Evolutionary conservation across 2,113 vertebrate genomes (phyloP), one percentile per base, ranked within the genome.

Genomic region (Cephalophus harveyi): DNA sequence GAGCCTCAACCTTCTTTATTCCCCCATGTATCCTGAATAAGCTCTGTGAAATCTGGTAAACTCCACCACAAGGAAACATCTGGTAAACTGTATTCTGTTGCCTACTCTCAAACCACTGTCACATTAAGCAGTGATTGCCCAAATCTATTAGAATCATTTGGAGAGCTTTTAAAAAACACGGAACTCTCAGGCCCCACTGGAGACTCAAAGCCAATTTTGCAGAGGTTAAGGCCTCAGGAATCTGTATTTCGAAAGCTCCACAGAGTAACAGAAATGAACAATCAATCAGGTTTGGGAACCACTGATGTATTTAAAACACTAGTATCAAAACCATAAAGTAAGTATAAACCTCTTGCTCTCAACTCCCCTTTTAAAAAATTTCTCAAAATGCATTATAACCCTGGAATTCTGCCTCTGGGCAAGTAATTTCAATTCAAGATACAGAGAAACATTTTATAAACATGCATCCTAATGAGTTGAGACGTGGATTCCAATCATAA

Each of bases 371-470:
- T 91, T 87, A 19, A 83, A 96, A 97, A 96, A 85, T 40, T 89
- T 60, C 89, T 93, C 43, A 93, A 89, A 96, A 95, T 43, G 57
- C 59, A 64, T 89, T 96, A 96, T n/a, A 90, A 36, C 55, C 89
- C 91, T 64, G 90, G 93, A 98, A 96, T 94, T 60, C 92, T 89
- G 92, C 91, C 67, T 94, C 87, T 93, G 71, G 92, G 94, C 92
- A 97, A 91, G 57, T 97, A 94, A 95, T 96, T 97, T 95, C 86
- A 97, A 93, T 96, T 97, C 87, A 98, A 97, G 96, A 97, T 95
- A 96, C 64, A 97, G 82, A 96, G 97, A 97, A 97, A 97, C 92
- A 97, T 95, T 97, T 97, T 98, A 97, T 95, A 97, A 98, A 98
- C 96, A 98, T 97, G 94, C 88, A 95, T 96, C 67, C 94, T 97